Evolutionary conservation across 2,113 vertebrate species (phyloP).

Genomic region (Columbina picui): DNA sequence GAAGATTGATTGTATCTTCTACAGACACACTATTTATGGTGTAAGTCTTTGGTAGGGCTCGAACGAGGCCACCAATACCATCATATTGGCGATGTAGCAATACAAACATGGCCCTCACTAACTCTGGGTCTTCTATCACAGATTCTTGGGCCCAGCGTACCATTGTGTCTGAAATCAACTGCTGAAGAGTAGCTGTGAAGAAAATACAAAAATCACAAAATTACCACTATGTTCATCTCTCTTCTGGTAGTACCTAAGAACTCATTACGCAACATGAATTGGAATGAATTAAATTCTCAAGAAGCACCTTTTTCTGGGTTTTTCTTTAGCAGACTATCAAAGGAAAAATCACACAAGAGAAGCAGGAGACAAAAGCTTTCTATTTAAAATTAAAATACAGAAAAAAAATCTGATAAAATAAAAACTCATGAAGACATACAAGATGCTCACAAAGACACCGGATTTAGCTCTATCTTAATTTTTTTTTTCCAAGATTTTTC

Average conservation of each 20-base stretch:
- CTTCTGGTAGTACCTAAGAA: neutral
- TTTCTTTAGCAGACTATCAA: neutral
- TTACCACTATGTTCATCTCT: neutral
- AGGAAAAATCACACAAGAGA: neutral
- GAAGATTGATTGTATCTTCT: conserved; percentile 93
- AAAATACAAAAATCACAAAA: neutral
- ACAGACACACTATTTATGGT: conserved; percentile 94
- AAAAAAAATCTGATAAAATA: neutral
- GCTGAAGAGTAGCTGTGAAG: conserved; percentile 88
- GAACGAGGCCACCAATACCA: conserved; percentile 91
- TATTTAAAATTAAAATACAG: neutral
- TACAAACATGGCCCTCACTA: conserved; percentile 96
- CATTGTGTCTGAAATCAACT: conserved; percentile 94
- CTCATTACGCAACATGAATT: neutral
- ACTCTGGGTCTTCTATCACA: conserved; percentile 92
- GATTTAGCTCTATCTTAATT: neutral
- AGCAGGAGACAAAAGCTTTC: neutral
- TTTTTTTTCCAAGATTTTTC: neutral
- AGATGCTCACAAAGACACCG: neutral
- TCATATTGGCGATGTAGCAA: conserved; percentile 93
- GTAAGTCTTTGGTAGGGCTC: conserved; percentile 93
- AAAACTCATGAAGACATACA: neutral
- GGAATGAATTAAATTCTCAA: neutral
- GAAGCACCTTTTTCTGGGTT: neutral
- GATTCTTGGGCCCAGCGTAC: conserved; percentile 97